These are phyloP conservation scores for Napeogenes inachia DNA, from an alignment of 2,888 invertebrate genomes.

Conservation along the genomic window DNA sequence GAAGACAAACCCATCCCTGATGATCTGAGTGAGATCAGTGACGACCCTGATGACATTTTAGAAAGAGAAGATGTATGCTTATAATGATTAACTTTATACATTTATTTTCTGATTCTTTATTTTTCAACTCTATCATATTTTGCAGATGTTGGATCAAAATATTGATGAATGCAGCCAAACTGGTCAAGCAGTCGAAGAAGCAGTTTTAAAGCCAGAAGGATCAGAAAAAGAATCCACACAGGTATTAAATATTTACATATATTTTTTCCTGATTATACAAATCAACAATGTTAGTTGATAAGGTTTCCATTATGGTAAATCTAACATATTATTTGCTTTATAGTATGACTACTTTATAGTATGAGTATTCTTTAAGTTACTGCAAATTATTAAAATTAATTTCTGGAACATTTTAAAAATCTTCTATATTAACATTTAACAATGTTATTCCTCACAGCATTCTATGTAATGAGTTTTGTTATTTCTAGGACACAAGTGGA, in stretches of 20 bases:
- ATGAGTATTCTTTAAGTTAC: too few species aligned
- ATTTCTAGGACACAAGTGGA: slow-evolving; percentile 59
- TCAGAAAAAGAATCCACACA: slow-evolving; percentile 67
- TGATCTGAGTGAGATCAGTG: slow-evolving; percentile 92
- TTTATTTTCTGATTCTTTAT: not conserved
- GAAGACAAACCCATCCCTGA: slow-evolving; percentile 78
- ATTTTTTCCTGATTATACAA: too few species aligned
- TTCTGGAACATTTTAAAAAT: too few species aligned
- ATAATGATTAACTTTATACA: not conserved
- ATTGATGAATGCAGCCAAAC: slow-evolving; percentile 63
- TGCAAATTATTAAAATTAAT: too few species aligned
- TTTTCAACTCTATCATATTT: slow-evolving; percentile 5
- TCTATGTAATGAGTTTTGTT: not conserved
- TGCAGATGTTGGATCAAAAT: slow-evolving; percentile 66
- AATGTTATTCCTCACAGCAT: too few species aligned
- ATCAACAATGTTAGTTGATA: too few species aligned
- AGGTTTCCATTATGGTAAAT: too few species aligned
- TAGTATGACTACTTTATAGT: too few species aligned
- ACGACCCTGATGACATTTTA: slow-evolving; percentile 91
- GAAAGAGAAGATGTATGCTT: slow-evolving; percentile 83
- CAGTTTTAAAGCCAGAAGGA: slow-evolving; percentile 49
- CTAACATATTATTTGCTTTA: too few species aligned
- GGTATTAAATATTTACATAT: slow-evolving; percentile 39
- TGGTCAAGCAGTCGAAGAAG: slow-evolving; percentile 52
- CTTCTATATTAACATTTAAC: too few species aligned